phyloP scores from a whole-genome alignment of 2,888 invertebrate genomes.

The Ferrisia virgata region DNA sequence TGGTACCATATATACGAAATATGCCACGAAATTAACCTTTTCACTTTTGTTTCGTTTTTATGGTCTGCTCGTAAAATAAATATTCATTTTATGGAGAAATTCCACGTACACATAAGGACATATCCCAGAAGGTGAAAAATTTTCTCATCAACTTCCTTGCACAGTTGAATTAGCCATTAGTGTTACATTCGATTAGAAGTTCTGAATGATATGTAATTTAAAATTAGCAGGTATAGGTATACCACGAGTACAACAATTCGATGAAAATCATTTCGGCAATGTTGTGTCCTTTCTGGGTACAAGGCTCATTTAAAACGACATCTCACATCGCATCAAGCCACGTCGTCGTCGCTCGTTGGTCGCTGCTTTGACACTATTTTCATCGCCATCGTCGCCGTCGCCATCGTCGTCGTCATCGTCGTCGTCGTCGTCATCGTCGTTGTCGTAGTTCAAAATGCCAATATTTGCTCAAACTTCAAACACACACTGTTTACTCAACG shows the following conservation, averaged over 20 bases:
- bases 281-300: too few species aligned
- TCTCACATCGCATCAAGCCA: too few species aligned
- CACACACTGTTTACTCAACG: not conserved
- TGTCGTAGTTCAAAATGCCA: not conserved
- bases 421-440: not conserved
- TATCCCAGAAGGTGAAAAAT: not conserved
- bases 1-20: not conserved
- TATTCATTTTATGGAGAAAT: slow-evolving; percentile 26
- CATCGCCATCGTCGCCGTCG: not conserved
- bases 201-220: not conserved
- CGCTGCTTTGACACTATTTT: not conserved
- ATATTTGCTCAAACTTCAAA: not conserved
- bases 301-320: not conserved
- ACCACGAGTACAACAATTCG: not conserved
- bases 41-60: slow-evolving; percentile 23
- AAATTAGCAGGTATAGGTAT: too few species aligned
- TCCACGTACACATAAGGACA: not conserved
- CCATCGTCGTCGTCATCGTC: not conserved
- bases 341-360: too few species aligned
- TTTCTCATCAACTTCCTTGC: not conserved
- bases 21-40: slow-evolving; percentile 30
- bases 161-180: too few species aligned
- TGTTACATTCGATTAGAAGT: not conserved
- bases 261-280: not conserved
- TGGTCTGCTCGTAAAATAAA: slow-evolving; percentile 13